Evolutionary conservation across 2,888 invertebrate genomes (phyloP).

Genomic region (Linnaemya tessellans): DNA sequence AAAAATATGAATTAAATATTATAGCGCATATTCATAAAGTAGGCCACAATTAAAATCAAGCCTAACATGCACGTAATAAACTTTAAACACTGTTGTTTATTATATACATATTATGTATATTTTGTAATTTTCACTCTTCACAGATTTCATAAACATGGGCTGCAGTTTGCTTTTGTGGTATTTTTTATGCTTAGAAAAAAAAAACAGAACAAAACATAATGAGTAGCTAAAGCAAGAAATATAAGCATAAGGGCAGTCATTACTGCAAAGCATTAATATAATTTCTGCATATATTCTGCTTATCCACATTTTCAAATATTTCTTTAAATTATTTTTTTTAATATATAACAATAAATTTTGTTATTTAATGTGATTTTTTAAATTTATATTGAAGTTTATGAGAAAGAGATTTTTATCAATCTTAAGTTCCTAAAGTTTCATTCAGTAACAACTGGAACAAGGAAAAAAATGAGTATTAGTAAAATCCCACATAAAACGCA

Average conservation of each 20-base stretch:
- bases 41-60: slow-evolving; percentile 59
- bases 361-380: too few relatives aligned
- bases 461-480: too few relatives aligned
- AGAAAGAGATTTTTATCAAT: too few relatives aligned
- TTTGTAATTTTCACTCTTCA: slow-evolving; percentile 50
- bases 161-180: neutral
- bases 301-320: too few relatives aligned
- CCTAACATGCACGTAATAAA: slow-evolving; percentile 61
- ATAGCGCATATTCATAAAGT: slow-evolving; percentile 38
- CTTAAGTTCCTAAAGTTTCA: too few relatives aligned
- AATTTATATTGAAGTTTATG: too few relatives aligned
- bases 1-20: neutral
- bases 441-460: too few relatives aligned
- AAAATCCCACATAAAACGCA: too few relatives aligned
- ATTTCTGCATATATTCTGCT: neutral
- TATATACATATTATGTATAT: slow-evolving; percentile 5
- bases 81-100: slow-evolving; percentile 42
- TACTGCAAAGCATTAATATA: neutral
- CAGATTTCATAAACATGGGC: slow-evolving; percentile 39
- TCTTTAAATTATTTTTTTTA: too few relatives aligned
- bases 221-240: neutral
- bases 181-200: neutral
- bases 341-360: too few relatives aligned
- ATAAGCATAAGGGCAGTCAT: neutral
- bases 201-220: neutral